A percentile compares a stretch with the other conserved stretches of the same genome.
phyloP scores from a whole-genome alignment of 1,140 invertebrate genomes.

The Conopomorpha cramerella region DNA sequence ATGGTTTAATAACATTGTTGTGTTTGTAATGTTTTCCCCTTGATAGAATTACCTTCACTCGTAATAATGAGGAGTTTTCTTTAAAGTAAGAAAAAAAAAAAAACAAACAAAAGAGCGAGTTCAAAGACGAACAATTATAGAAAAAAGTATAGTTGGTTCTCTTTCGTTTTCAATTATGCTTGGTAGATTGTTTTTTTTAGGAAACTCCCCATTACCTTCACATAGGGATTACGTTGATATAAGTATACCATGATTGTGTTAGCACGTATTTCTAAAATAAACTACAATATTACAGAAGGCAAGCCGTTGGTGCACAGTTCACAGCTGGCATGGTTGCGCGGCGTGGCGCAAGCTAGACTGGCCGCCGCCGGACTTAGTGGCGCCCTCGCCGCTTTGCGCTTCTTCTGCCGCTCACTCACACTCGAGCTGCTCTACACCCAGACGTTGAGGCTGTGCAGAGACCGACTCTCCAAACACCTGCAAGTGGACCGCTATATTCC shows the following conservation, averaged over 20 bases:
- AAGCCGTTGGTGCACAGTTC: conserved; percentile 91
- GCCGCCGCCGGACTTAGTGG: conserved; percentile 82
- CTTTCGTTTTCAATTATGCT: too few species aligned
- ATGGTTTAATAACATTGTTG: too few species aligned
- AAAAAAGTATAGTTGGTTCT: too few species aligned
- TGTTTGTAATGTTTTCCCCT: too few species aligned
- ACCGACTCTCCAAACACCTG: conserved; percentile 88
- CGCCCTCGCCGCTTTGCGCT: conserved; percentile 83
- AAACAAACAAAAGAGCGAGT: too few species aligned
- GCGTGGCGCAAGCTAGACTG: conserved; percentile 85
- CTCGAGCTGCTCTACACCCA: conserved; percentile 95
- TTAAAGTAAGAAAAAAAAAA: too few species aligned
- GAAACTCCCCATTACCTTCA: too few species aligned
- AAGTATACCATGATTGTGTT: conserved; percentile 3
- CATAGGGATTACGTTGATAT: not conserved
- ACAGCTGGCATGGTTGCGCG: conserved; percentile 91
- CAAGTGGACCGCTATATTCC: conserved; percentile 91
- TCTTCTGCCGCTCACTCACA: conserved; percentile 94
- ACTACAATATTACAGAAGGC: conserved; percentile 83
- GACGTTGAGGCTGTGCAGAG: conserved; percentile 83
- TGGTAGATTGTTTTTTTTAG: too few species aligned
- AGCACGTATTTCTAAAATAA: too few species aligned
- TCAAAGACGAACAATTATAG: too few species aligned
- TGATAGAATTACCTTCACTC: too few species aligned
- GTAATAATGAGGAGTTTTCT: too few species aligned